Evolutionary conservation across 2,888 invertebrate species (phyloP).

Genomic region (Perizoma flavofasciatum): DNA sequence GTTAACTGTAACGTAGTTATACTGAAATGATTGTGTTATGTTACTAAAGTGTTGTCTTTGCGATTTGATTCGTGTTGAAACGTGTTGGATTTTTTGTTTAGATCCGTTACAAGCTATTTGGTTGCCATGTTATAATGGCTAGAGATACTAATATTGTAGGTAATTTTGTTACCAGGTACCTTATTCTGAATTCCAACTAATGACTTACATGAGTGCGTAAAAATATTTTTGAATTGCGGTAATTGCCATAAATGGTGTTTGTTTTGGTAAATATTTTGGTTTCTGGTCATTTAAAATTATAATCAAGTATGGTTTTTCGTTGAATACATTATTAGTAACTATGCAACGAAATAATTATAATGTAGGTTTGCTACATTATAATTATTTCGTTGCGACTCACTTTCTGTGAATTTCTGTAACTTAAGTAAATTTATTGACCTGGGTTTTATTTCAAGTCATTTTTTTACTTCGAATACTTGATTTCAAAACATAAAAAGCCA

Average conservation of each 20-base stretch:
- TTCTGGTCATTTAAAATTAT: slow-evolving; percentile 10
- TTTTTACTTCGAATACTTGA: too few relatives aligned
- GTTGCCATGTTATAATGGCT: slow-evolving; percentile 9
- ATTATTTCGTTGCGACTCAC: too few relatives aligned
- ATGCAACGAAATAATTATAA: too few relatives aligned
- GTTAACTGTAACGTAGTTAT: slow-evolving; percentile 9
- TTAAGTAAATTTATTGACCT: too few relatives aligned
- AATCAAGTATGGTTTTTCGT: background rate
- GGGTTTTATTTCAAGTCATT: too few relatives aligned
- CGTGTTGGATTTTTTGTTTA: slow-evolving; percentile 6
- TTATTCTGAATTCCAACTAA: too few relatives aligned
- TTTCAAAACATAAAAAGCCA: too few relatives aligned
- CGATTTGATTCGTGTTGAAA: background rate
- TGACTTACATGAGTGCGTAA: background rate
- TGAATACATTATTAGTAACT: background rate
- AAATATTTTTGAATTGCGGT: background rate
- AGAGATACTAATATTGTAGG: slow-evolving; percentile 2
- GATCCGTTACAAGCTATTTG: slow-evolving; percentile 1
- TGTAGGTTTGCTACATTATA: too few relatives aligned
- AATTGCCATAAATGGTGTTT: background rate
- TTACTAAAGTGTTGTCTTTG: slow-evolving; percentile 10
- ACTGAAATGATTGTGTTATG: slow-evolving; percentile 3
- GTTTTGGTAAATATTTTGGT: slow-evolving; percentile 7
- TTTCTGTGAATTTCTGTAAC: too few relatives aligned
- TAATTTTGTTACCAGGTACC: slow-evolving; percentile 3